Base-by-base conservation (phyloP, 2,113 vertebrate species). In the Oreochromis spilurus region DNA sequence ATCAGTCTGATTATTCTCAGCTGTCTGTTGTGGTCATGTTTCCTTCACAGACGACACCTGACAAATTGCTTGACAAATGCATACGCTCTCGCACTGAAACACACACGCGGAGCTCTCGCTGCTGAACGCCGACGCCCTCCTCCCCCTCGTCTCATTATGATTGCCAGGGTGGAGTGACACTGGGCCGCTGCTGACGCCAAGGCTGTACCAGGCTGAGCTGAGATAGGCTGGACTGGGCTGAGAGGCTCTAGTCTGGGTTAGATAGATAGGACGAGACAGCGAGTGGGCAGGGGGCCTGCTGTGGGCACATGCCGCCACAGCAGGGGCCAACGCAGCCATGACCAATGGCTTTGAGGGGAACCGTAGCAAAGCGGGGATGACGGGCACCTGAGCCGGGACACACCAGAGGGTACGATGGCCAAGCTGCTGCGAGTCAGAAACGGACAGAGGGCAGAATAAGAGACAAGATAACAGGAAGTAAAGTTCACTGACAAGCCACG, bases 221-320 rank as follows among this genome's bases (percentile, higher is more conserved):
- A 94, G 94, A 95, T 95, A 95, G 93, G 93, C 92, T 95, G 92
- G 94, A 94, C 92, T 80, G 89, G 91, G 82, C 87, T 21, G 88
- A 90, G 91, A 95, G 94, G 94, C 96, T 85, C 83, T 55, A 88
- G 93, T 93, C 94, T 95, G 94, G 97, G 97, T 97, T 97, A 96
- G 97, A 93, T 89, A 95, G 95, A 95, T 95, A 95, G 92, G 94
- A 94, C 81, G 67, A 94, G 95, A 95, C 95, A 93, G 94, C 95
- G 96, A 95, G 95, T 95, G 97, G 96, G 96, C 94, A 96, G 93
- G 95, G 94, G 95, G 96, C 97, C 95, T 94, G 96, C 96, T 94
- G 97, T 95, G 97, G 98, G 94, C 98, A 98, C 98, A 98, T 98
- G 98, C 97, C 97, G 96, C 96, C 97, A 96, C 98, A 98, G 97